phyloP scores from a whole-genome alignment of 1,140 invertebrate genomes.

The Ladona fulva region DNA sequence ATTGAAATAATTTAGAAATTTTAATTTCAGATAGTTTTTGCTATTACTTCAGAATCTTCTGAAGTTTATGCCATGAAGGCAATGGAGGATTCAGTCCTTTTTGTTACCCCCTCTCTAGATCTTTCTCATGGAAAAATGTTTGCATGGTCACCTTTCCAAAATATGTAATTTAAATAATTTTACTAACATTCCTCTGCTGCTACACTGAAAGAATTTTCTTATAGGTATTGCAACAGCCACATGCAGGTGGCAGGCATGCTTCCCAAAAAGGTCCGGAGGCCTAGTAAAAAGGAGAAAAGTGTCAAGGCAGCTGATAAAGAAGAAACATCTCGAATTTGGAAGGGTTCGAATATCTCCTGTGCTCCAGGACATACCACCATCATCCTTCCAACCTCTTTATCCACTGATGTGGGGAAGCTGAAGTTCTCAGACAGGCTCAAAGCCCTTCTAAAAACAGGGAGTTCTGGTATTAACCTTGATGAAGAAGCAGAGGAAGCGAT shows the following conservation, averaged over 20 bases:
- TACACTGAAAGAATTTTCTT: constrained; percentile 17
- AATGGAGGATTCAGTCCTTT: too few relatives aligned
- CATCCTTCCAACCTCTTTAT: constrained; percentile 27
- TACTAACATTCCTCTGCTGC: background rate
- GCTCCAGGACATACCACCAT: background rate
- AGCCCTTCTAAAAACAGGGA: constrained; percentile 37
- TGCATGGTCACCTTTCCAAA: too few relatives aligned
- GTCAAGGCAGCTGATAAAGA: constrained; percentile 13
- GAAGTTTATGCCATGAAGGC: too few relatives aligned
- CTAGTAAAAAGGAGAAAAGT: constrained; percentile 31
- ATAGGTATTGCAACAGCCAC: constrained; percentile 41
- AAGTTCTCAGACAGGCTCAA: constrained; percentile 43
- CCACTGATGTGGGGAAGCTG: constrained; percentile 41
- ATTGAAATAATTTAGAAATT: too few relatives aligned
- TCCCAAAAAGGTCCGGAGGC: constrained; percentile 39
- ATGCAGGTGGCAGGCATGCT: constrained; percentile 42
- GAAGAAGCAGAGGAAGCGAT: constrained; percentile 26
- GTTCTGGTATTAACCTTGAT: constrained; percentile 18
- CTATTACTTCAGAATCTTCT: too few relatives aligned
- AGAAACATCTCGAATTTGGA: background rate
- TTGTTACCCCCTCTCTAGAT: too few relatives aligned
- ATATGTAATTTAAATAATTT: too few relatives aligned
- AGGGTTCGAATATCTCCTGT: background rate
- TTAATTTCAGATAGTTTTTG: too few relatives aligned
- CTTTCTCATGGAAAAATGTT: too few relatives aligned